Evolutionary conservation across 2,797 vertebrate genomes (phyloP), one percentile per base, ranked within the genome.

Genomic region (Nyctibius grandis): DNA sequence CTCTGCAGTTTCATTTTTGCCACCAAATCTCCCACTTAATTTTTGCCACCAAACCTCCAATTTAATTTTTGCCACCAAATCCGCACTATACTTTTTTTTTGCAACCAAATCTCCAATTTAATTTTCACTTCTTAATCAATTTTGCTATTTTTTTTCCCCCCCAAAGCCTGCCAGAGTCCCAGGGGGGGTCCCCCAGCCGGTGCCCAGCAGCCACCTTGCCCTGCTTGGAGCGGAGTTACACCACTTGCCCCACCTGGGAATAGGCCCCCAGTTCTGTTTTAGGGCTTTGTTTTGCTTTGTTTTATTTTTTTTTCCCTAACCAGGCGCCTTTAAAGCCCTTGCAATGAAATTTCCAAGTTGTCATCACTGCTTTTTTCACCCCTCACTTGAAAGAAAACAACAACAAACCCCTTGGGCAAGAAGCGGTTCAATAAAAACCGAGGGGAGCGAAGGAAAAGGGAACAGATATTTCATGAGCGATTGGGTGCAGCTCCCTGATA

Each of bases 111-210:
- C n/a, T 31, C 60, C 69, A 23, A 21, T 15, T 17, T 29, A 4
- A 51, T 28, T 65, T 51, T 22, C 33, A 2, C 9, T 75, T 60
- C n/a, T 60, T 9, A 9, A 31, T 20, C 20, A 11, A 0, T 34
- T 91, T 36, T 14, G 1, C 14, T 22, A 2, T 23, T 36, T 33
- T 47, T 33, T 3, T 26, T 11, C 61, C 2, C 26, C 36, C 21
- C 3, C 4, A 10, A 31, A 64, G 3, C 4, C 1, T 9, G 3
- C n/a, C 0, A 0, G 34, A 17, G 1, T 19, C 34, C 40, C 26
- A 0, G 3, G 20, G 57, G 34, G 28, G 15, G 14, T 18, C 31
- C 16, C 15, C 28, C n/a, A 29, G 45, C 75, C 4, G n/a, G 28
- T 7, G 34, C 57, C 61, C 51, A 23, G 44, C 53, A 53, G 45